Percentiles rank a stretch among this genome's conserved stretches.
phyloP scores from a whole-genome alignment of 2,113 vertebrate species.

The Phalacrocorax carbo region DNA sequence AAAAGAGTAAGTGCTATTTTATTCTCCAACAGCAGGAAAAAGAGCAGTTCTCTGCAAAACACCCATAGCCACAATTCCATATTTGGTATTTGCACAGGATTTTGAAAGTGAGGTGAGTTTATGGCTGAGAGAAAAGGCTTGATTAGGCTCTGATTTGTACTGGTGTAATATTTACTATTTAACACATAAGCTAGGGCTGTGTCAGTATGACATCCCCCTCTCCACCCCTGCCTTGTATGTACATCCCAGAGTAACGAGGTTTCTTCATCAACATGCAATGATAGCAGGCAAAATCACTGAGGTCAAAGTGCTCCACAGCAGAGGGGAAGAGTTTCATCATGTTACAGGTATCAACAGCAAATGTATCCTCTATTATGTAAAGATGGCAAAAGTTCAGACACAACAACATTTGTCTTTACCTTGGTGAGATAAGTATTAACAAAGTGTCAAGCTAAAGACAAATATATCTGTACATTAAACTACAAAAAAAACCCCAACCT shows the following conservation, averaged over 20 bases:
- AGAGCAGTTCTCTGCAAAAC: neutral
- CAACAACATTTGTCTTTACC: neutral
- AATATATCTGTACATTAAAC: neutral
- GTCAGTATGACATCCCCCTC: neutral
- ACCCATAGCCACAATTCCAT: neutral
- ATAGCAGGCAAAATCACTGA: neutral
- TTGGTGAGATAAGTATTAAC: neutral
- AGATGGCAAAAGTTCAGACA: neutral
- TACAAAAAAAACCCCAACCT: neutral
- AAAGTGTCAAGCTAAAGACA: neutral
- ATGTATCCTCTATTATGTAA: neutral
- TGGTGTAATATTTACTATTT: neutral
- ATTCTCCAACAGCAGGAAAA: neutral
- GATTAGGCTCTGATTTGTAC: neutral
- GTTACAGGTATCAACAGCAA: neutral
- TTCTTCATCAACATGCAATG: neutral
- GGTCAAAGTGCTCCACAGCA: neutral
- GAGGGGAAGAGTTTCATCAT: neutral
- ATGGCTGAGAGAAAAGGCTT: neutral
- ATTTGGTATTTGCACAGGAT: neutral
- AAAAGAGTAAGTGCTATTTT: neutral
- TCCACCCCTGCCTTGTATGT: accelerated
- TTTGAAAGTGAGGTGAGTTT: neutral
- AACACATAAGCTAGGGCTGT: neutral
- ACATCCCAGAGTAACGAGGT: neutral